Conservation (phyloP, 2,113 vertebrate species). For the Corydoras sp. region DNA sequence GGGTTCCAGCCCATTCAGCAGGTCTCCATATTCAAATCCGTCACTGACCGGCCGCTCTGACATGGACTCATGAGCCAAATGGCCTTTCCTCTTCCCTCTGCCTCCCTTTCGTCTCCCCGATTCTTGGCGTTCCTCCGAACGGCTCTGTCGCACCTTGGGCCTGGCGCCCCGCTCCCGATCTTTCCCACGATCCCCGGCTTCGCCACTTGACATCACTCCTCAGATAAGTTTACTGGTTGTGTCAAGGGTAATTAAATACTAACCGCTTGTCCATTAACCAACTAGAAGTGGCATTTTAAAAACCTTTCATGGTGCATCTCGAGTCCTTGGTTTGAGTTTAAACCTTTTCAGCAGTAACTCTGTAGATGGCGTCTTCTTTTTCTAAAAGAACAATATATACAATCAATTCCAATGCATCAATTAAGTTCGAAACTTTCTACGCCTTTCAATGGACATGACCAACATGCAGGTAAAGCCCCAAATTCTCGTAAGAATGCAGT, state of each 20-base stretch:
- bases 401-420: too few species aligned
- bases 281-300: neutral
- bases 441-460: too few species aligned
- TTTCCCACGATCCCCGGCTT: slow-evolving; percentile 57
- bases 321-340: neutral
- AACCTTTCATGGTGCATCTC: too few species aligned
- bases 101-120: slow-evolving; percentile 50
- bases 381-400: neutral
- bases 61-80: slow-evolving; percentile 43
- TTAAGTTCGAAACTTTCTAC: too few species aligned
- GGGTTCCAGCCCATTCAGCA: slow-evolving; percentile 53
- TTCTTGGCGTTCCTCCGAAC: slow-evolving; percentile 63
- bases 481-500: too few species aligned
- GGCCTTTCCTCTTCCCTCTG: slow-evolving; percentile 63
- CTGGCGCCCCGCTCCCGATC: slow-evolving; percentile 65
- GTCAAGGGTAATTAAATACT: neutral
- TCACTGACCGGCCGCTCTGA: slow-evolving; percentile 65
- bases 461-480: too few species aligned
- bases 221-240: too few species aligned
- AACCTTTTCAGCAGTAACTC: neutral
- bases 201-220: slow-evolving; percentile 61
- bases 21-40: slow-evolving; percentile 66
- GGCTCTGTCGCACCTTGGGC: slow-evolving; percentile 71
- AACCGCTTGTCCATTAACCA: neutral
- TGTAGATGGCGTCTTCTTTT: neutral